Evolutionary conservation across 2,888 invertebrate genomes (phyloP).

Genomic region (Odontocolon sp.): DNA sequence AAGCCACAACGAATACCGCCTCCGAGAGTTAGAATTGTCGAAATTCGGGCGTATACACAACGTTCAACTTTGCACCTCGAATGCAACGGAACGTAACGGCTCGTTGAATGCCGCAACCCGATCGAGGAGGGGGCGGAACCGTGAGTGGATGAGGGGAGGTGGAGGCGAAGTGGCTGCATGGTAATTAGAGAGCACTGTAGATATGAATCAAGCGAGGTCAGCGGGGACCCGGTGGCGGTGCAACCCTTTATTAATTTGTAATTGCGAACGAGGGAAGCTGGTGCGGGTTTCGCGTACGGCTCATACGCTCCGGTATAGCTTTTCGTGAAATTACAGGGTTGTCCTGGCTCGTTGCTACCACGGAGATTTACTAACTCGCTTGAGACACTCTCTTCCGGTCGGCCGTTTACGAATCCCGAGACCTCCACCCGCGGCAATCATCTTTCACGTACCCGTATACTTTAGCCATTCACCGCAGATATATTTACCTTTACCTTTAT

Average conservation of each 20-base stretch:
- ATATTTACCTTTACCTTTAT: neutral
- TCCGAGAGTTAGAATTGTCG: constrained; percentile 33
- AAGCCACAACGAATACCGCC: too few relatives aligned
- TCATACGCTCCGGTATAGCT: constrained; percentile 64
- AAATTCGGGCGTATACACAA: constrained; percentile 41
- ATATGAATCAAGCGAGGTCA: constrained; percentile 72
- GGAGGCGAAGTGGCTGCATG: constrained; percentile 60
- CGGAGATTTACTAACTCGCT: constrained; percentile 71
- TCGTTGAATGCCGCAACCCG: constrained; percentile 20
- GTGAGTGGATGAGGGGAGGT: constrained; percentile 13
- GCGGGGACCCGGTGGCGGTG: constrained; percentile 57
- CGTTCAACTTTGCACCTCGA: constrained; percentile 60
- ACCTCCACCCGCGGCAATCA: constrained; percentile 44
- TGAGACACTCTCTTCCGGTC: constrained; percentile 60
- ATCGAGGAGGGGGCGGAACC: constrained; percentile 29
- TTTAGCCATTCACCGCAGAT: neutral
- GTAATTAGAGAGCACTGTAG: constrained; percentile 71
- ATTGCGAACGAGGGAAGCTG: constrained; percentile 68
- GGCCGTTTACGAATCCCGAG: constrained; percentile 51
- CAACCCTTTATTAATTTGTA: constrained; percentile 77
- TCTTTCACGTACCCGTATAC: constrained; percentile 10
- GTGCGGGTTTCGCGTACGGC: constrained; percentile 16
- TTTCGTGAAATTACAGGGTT: constrained; percentile 74
- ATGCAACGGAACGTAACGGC: constrained; percentile 24
- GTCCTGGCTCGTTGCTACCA: constrained; percentile 68